Conservation (phyloP, 2,797 vertebrate genomes). For the Gouania willdenowi region DNA sequence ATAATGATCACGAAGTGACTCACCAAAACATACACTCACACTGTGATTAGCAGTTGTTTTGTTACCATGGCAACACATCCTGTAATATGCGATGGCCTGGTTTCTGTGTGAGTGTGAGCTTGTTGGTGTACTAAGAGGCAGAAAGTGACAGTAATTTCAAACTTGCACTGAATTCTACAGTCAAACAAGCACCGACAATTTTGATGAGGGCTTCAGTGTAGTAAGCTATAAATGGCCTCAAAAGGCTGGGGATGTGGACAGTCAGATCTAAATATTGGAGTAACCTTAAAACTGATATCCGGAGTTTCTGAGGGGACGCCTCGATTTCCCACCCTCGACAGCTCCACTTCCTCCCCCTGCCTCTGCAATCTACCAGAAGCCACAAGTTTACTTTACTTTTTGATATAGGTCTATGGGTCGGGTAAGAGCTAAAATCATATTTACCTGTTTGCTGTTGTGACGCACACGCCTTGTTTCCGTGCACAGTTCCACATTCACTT, state of each 20-base stretch:
- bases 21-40: conserved; percentile 34
- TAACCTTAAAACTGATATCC: too few relatives aligned
- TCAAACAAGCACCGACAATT: conserved; percentile 15
- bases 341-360: too few relatives aligned
- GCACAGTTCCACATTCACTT: too few relatives aligned
- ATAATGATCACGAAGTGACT: conserved; percentile 55
- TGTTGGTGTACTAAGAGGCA: conserved; percentile 13
- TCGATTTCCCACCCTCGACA: too few relatives aligned
- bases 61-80: conserved; percentile 61
- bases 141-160: conserved; percentile 16
- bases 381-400: too few relatives aligned
- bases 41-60: conserved; percentile 58
- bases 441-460: too few relatives aligned
- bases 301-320: too few relatives aligned
- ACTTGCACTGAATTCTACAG: conserved; percentile 20
- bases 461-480: too few relatives aligned
- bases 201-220: not conserved
- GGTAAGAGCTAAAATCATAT: too few relatives aligned
- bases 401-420: too few relatives aligned
- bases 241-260: conserved; percentile 1
- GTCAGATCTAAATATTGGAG: too few relatives aligned
- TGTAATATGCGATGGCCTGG: conserved; percentile 28
- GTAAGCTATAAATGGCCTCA: not conserved
- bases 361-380: too few relatives aligned
- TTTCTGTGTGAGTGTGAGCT: conserved; percentile 14